A percentile compares a stretch with the other conserved stretches of the same genome.
Evolutionary conservation across 2,113 vertebrate species (phyloP).

Genomic region (Prietella phreatophila): DNA sequence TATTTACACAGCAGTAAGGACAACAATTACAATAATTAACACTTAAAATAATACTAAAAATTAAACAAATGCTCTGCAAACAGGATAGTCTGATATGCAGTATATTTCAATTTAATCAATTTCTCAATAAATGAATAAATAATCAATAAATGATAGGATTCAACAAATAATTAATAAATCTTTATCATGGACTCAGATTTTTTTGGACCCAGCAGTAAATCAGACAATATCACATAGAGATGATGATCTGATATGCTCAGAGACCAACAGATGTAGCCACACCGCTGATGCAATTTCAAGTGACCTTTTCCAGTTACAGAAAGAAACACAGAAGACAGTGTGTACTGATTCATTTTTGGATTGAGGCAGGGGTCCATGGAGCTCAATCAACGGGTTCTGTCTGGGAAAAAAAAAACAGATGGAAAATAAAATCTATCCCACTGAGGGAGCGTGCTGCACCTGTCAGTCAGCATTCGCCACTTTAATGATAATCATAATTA

Average conservation of each 20-base stretch:
- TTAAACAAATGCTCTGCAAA: too few relatives aligned
- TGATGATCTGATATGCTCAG: not conserved
- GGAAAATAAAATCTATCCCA: constrained; percentile 27
- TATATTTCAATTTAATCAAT: not conserved
- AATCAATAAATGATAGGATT: too few relatives aligned
- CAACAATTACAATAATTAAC: not conserved
- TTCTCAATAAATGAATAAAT: not conserved
- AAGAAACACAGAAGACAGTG: not conserved
- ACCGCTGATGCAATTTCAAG: not conserved
- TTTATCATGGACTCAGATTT: not conserved
- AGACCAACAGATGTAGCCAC: not conserved
- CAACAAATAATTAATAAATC: not conserved
- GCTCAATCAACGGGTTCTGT: constrained; percentile 32
- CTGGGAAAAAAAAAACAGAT: not conserved
- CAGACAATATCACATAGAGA: not conserved
- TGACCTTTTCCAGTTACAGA: not conserved
- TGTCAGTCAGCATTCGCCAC: not conserved
- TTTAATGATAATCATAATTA: not conserved
- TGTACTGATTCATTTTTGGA: not conserved
- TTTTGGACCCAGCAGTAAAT: not conserved
- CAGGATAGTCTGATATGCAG: not conserved
- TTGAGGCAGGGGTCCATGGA: not conserved
- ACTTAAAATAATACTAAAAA: too few relatives aligned
- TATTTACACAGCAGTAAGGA: not conserved
- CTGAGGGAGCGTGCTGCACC: constrained; percentile 25